Evolutionary conservation across 2,797 vertebrate species (phyloP), one percentile per base, ranked within the genome.

Genomic region (Amblyopsis hoosieri): DNA sequence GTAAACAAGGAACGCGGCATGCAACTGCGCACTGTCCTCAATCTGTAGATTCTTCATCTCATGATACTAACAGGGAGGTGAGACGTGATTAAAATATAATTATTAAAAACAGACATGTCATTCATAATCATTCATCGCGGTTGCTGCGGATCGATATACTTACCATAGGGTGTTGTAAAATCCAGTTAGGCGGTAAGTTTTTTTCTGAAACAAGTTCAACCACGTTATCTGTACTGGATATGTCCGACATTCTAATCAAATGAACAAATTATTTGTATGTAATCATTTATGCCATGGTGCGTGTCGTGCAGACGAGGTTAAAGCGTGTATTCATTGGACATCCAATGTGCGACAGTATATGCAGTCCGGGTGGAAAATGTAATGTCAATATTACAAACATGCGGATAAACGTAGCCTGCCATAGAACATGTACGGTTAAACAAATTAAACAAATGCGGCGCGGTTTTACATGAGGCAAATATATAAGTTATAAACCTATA

Each of bases 1-100:
- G 89, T 94, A 96, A 3, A 94, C 96, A 37, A 99, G 85, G 82
- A 98, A 98, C 0, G 97, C 95, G 51, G 94, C 89, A 3, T 98
- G 95, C 2, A 96, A 79, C 61, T 96, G 94, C 46, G 89, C 80
- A 17, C 89, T 88, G 81, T 99, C 96, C 13, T 78, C 94, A 0
- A 93, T 80, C 58, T 94, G 92, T 53, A 98, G 87, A 11, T 84
- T 85, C 90, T 95, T 91, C 93, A 99, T 94, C 55, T 94, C 90
- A 65, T 88, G 90, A 63, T 95, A 95, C 96, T 99, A 73, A 80
- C 9, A 60, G 42, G n/a, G 62, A 45, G 84, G 87, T 3, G 45
- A 48, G 2, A 62, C 0, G 10, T 3, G 3, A 19, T 57, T 12
- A 7, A 49, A 56, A 12, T 2, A 4, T 15, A 3, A 46, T n/a